phyloP scores from a whole-genome alignment of 23 tunicate genomes.

The Halocynthia aurantium region DNA sequence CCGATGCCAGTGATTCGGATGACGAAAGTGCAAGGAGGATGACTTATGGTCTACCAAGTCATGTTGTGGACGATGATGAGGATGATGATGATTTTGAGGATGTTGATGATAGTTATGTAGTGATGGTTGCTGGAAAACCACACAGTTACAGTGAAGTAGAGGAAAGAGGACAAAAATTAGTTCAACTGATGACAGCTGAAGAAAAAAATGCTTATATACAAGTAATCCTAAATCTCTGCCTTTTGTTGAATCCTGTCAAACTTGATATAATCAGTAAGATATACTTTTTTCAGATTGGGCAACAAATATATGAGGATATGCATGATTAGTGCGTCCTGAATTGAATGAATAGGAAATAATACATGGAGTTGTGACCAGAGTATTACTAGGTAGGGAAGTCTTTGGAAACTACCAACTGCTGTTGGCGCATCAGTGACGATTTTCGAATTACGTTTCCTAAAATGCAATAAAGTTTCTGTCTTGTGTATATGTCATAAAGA shows the following conservation, averaged over 20 bases:
- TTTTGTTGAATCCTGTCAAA: not conserved
- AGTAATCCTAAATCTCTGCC: not conserved
- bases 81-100: slow-evolving; percentile 43
- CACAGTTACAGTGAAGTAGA: slow-evolving; percentile 74
- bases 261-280: not conserved
- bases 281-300: slow-evolving; percentile 41
- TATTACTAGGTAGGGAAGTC: too few relatives aligned
- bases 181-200: slow-evolving; percentile 54
- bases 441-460: too few relatives aligned
- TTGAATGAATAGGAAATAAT: too few relatives aligned
- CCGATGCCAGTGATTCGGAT: slow-evolving; percentile 3
- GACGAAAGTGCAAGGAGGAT: not conserved
- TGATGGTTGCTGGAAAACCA: slow-evolving; percentile 66
- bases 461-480: too few relatives aligned
- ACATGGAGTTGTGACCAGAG: too few relatives aligned
- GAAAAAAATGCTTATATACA: slow-evolving; percentile 70
- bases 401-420: too few relatives aligned
- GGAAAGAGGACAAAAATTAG: slow-evolving; percentile 40
- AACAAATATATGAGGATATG: slow-evolving; percentile 64
- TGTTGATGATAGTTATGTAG: slow-evolving; percentile 55
- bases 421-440: too few relatives aligned
- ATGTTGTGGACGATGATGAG: not conserved
- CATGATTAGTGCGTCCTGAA: slow-evolving; percentile 27
- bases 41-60: too few relatives aligned
- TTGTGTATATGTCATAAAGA: too few relatives aligned